These are phyloP conservation scores for Caenorhabditis remanei DNA, from an alignment of 1,140 invertebrate genomes.

Conservation along the genomic window DNA sequence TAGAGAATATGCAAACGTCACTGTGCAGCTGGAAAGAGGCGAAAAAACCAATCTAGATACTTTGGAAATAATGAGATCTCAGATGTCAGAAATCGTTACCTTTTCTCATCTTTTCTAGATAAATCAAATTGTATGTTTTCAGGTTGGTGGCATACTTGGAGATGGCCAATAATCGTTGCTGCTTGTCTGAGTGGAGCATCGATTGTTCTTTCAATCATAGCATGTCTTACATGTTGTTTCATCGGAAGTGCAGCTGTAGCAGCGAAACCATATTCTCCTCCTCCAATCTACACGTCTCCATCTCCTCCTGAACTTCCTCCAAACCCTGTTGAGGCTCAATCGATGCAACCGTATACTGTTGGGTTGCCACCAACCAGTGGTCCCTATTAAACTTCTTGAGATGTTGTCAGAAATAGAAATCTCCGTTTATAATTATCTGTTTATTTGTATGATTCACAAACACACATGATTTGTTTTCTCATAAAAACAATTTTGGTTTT, in stretches of 20 bases:
- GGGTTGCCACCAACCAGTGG: constrained; percentile 18
- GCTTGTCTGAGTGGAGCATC: constrained; percentile 20
- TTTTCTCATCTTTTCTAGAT: too few species aligned
- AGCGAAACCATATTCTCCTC: constrained; percentile 35
- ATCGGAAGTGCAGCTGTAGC: constrained; percentile 34
- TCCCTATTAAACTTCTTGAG: neutral
- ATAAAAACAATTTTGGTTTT: constrained; percentile 5
- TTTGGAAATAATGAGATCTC: too few species aligned
- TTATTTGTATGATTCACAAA: constrained; percentile 1
- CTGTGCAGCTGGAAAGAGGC: neutral
- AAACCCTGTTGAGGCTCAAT: constrained; percentile 24
- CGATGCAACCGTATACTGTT: constrained; percentile 13
- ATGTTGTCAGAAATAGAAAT: neutral
- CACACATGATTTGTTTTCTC: neutral
- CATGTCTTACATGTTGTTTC: constrained; percentile 26
- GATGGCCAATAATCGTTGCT: constrained; percentile 19
- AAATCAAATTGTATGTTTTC: neutral
- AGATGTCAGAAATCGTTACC: too few species aligned
- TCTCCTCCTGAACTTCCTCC: constrained; percentile 25
- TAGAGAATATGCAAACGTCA: constrained; percentile 25
- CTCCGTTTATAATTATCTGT: neutral
- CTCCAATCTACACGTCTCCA: constrained; percentile 33
- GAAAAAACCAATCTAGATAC: too few species aligned
- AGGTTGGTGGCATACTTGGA: constrained; percentile 44
- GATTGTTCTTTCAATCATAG: constrained; percentile 2